Conservation (phyloP, 2,888 invertebrate species). For the Caenorhabditis sp. region DNA sequence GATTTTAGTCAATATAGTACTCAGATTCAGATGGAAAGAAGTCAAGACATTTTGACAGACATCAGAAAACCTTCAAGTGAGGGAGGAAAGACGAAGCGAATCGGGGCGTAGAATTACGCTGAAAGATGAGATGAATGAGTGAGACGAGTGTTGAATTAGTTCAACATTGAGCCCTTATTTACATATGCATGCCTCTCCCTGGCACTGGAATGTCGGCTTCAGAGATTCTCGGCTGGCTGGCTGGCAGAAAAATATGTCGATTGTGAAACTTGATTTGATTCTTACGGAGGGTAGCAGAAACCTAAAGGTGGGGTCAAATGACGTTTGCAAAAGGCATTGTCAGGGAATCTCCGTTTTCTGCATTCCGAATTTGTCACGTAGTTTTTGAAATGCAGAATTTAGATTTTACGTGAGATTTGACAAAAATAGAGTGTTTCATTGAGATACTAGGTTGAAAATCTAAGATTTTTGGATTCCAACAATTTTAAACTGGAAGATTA, state of each 20-base stretch:
- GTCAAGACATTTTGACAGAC: conserved; percentile 13
- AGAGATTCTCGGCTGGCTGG: too few relatives aligned
- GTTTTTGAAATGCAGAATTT: neutral
- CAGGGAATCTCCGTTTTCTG: neutral
- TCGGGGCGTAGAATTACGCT: conserved; percentile 36
- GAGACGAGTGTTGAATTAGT: conserved; percentile 45
- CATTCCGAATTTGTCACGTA: neutral
- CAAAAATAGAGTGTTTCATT: neutral
- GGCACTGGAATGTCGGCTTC: neutral
- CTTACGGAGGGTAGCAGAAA: too few relatives aligned
- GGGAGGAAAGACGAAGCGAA: conserved; percentile 21
- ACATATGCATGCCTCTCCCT: conserved; percentile 13
- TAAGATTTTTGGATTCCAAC: too few relatives aligned
- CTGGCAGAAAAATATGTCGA: too few relatives aligned
- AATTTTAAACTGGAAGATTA: too few relatives aligned
- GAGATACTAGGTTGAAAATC: neutral
- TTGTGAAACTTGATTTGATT: too few relatives aligned
- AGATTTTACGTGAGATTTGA: neutral
- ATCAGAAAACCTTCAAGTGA: conserved; percentile 20
- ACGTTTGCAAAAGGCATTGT: neutral
- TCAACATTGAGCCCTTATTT: conserved; percentile 17
- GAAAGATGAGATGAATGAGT: conserved; percentile 57
- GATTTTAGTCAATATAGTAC: too few relatives aligned
- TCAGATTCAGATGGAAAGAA: too few relatives aligned
- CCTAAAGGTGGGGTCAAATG: too few relatives aligned